Evolutionary conservation across 2,113 vertebrate genomes (phyloP).

Genomic region (Sebastes schlegelii): DNA sequence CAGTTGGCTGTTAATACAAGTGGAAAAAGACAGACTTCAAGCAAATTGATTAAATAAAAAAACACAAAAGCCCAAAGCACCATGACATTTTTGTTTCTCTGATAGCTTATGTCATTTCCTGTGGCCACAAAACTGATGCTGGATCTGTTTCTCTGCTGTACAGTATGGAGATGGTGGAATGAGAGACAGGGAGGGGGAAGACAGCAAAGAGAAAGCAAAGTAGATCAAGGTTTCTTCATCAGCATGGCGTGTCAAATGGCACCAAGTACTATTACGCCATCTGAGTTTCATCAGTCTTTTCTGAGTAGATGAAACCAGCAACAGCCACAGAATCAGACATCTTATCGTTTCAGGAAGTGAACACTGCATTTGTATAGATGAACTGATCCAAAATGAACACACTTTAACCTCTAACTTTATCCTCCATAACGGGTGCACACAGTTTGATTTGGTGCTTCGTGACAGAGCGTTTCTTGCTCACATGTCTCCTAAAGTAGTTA

Average conservation of each 20-base stretch:
- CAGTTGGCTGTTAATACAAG: constrained; percentile 64
- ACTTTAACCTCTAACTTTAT: not conserved
- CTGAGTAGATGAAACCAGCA: not conserved
- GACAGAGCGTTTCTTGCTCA: not conserved
- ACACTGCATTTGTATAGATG: not conserved
- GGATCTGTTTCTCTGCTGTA: constrained; percentile 3
- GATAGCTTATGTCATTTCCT: constrained; percentile 21
- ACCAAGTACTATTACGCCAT: no score
- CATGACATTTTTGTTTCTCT: constrained; percentile 30
- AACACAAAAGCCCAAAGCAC: constrained; percentile 43
- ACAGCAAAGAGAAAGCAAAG: not conserved
- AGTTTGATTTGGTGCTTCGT: not conserved
- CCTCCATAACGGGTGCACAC: not conserved
- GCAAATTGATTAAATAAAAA: constrained; percentile 51
- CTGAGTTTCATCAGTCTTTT: not conserved
- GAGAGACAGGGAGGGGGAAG: not conserved
- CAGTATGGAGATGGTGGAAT: not conserved
- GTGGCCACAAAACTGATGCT: not conserved
- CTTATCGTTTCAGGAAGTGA: not conserved
- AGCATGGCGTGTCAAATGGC: not conserved
- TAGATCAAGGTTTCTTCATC: not conserved
- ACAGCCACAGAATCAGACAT: not conserved
- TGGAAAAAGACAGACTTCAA: constrained; percentile 39
- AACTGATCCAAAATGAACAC: not conserved
- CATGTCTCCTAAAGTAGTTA: not conserved